Base-by-base conservation (phyloP, 2,888 invertebrate species). In the Anodontia alba region DNA sequence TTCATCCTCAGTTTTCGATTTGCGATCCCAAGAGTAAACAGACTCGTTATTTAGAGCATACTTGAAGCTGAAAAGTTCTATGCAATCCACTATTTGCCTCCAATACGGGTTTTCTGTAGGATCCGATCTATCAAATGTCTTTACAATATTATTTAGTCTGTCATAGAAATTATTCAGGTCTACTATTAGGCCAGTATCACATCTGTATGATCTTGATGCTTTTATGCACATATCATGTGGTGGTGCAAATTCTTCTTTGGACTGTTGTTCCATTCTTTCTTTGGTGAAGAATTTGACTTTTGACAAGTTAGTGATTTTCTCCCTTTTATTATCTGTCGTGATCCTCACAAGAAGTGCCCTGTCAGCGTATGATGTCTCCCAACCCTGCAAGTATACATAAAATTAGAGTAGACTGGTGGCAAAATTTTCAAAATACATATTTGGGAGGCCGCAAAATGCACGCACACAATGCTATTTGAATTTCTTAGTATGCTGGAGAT, bases 291-390 rank as follows among this genome's bases (percentile, higher is more conserved):
- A 49, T 49, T 49, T 49, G 49, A 49, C 49, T 49, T 49, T 49
- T 15, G 49, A 49, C 49, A 49, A 49, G 20, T 49, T 49, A 49
- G 49, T 49, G 49, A 49, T 15, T 49, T 49, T 49, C 49, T 49
- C 49, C 49, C 49, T 20, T 49, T 49, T 49, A 8, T 49, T 20
- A 49, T 49, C 20, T 49, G 49, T 49, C n/a, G 20, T 49, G 49
- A 49, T 49, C 49, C 49, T 49, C 49, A 49, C 49, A 49, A 49
- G 49, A 49, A 49, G 49, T 17, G 49, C 49, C 49, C 49, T 49
- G 49, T 49, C 49, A 49, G 49, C n/a, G 20, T 49, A 49, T 20
- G 49, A 49, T 10, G 49, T 20, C n/a, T 49, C 49, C 49, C 49
- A 49, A 20, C 49, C 49, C 49, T 49, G 49, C 49, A 49, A 49